Evolutionary conservation across 2,888 invertebrate genomes (phyloP), one percentile per base, ranked within the genome.

Genomic region (Acronicta alni): DNA sequence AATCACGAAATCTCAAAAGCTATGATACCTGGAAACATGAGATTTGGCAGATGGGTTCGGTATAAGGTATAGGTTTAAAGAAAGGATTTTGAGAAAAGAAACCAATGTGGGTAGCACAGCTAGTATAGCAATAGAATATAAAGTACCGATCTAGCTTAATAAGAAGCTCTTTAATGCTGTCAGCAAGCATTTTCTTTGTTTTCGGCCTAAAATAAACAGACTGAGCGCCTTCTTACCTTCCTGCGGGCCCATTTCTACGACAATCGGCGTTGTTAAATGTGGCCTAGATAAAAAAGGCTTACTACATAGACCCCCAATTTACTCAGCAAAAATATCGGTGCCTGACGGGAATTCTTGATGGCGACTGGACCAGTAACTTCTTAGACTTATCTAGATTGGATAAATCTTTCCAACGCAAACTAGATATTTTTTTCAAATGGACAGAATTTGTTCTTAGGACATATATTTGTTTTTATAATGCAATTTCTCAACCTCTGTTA

Each of bases 201-300:
- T 47, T 45, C 39, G 46, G 35, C 45, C 20, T 55, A 66, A 68
- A 54, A 61, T 51, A 62, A 74, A 68, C 56, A 58, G 51, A 46
- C 42, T 63, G 23, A 41, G 17, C 39, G 57, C 23, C 47, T 45
- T 56, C 53, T 55, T 61, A 62, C 46, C 59, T 66, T 63, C 58
- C 44, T 54, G 58, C 47, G 76, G 75, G 57, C 53, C 53, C 58
- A 67, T 76, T 69, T 30, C 46, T 35, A 55, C 49, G 56, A 57
- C 63, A 72, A 69, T 75, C 66, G 77, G 23, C 46, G 17, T 61
- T 67, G 67, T 67, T 56, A 63, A 76, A 65, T 39, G 52, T 48
- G 64, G 49, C 57, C 58, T 57, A 69, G 68, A 68, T 68, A 78
- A 71, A 78, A 75, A 76, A 72, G 67, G 74, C 69, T 76, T 67